Base-by-base conservation (phyloP, 2,797 vertebrate genomes). In the Pangasius macronema region DNA sequence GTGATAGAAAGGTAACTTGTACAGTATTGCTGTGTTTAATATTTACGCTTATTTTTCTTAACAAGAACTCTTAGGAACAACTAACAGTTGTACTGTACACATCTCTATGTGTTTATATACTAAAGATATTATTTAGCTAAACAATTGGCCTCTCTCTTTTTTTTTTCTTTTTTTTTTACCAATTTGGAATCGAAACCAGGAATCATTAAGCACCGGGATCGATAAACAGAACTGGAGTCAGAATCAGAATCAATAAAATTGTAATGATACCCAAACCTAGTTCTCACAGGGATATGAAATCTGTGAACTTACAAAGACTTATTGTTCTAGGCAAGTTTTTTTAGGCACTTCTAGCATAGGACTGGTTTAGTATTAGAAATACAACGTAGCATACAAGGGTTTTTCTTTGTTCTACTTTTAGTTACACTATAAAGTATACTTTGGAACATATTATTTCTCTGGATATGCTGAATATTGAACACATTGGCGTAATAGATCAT, bases 401-500 rank as follows among this genome's bases (percentile, higher is more conserved):
- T 5, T 27, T 77, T n/a, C n/a, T 75, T 76, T n/a, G 51, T 77
- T 77, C 46, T 53, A 20, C 6, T 30, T 30, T 30, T 30, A 30
- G 46, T 33, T 51, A 18, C 27, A 9, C 14, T 76, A 51, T 30
- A 51, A 51, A 51, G 27, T 76, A 27, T 61, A n/a, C 57, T 16
- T 42, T 65, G 13, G 27, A 49, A 46, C 30, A 30, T 67, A 82
- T 82, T 33, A 39, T 67, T 85, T 30, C 42, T 61, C 16, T 77
- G 30, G 13, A 33, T 73, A 39, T 33, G 27, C 87, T 89, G 82
- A 82, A 73, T 75, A 63, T 81, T 33, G 76, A 11, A 55, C 20
- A 39, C 46, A 33, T 65, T 18, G 59, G 10, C 6, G n/a, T 63
- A 82, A 82, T 42, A 80, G 20, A 46, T 20, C 33, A 85, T 90